Evolutionary conservation across 2,888 invertebrate species (phyloP), one percentile per base, ranked within the genome.

Genomic region (Mesorhabditis spiculigera): DNA sequence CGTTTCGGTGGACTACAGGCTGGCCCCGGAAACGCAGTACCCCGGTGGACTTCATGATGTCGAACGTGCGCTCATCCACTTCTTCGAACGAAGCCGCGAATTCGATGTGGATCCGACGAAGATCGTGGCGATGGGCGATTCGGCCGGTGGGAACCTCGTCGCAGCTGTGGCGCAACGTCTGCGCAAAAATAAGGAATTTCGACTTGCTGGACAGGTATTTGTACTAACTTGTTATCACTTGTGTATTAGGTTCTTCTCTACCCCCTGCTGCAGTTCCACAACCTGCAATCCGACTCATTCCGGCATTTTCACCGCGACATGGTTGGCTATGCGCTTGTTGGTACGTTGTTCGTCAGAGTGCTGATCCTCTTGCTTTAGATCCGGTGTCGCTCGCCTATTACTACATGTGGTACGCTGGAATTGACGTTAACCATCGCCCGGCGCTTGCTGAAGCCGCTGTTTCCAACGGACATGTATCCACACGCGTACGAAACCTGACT

Each of bases 1-100:
- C 64, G 71, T 79, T 8, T 80, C 80, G 43, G 73, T 80, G 58
- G 80, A 80, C 50, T 87, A 87, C 73, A 81, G 87, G 10, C 83
- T 86, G 68, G 86, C 87, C 0, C 87, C 87, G 5, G 85, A 86
- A 73, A 81, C 86, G 68, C 79, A 81, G 0, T 87, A 85, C 73
- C 87, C 87, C 4, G 86, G 85, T 0, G 84, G 85, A 2, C 81
- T 85, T 62, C 78, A 85, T 4, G 87, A 87, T 73, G 87, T 86
- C 69, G 77, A 86, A 45, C 72, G 75, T 1, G 87, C 83, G 6
- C 82, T 86, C 43, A 79, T 78, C 6, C 77, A 86, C 71, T 78
- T 87, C 66, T 70, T 86, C 71, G 79, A 70, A 6, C 67, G 70
- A 4, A 75, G 68, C 10, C 63, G 61, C 8, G 70, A 74, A 67